Conservation (phyloP, 2,113 vertebrate species). For the Cyphomyrus plagiostoma region DNA sequence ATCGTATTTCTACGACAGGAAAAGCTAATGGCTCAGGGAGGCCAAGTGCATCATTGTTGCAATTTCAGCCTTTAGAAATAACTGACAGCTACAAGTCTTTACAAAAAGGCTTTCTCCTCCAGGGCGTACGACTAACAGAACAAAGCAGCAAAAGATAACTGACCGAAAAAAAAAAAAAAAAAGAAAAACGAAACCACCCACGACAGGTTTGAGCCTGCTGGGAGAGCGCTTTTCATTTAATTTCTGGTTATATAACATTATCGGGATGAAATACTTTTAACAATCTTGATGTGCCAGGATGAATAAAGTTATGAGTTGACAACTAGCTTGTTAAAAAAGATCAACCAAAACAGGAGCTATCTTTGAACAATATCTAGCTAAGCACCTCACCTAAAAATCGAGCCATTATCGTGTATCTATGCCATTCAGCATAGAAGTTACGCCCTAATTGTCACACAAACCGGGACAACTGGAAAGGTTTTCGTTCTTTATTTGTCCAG, state of each 20-base stretch:
- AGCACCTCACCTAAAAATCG: not conserved
- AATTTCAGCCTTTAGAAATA: conserved; percentile 8
- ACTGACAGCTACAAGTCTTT: conserved; percentile 6
- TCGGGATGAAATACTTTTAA: not conserved
- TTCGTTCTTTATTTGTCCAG: not conserved
- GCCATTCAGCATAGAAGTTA: not conserved
- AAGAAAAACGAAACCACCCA: not conserved
- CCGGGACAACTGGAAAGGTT: not conserved
- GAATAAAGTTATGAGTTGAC: not conserved
- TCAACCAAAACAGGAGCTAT: not conserved
- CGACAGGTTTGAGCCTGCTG: not conserved
- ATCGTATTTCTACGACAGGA: not conserved
- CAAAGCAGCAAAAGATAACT: not conserved
- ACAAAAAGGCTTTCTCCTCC: not conserved
- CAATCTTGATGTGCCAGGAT: not conserved
- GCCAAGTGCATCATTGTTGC: not conserved
- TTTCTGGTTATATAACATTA: not conserved
- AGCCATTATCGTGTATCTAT: not conserved
- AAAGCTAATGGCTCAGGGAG: not conserved
- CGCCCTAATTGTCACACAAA: not conserved
- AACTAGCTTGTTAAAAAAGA: not conserved
- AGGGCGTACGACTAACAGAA: not conserved
- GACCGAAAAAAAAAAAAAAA: not conserved
- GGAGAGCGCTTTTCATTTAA: not conserved
- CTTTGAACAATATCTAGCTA: not conserved